Evolutionary conservation across 2,888 invertebrate species (phyloP).

Genomic region (Gymnosoma rotundatum): DNA sequence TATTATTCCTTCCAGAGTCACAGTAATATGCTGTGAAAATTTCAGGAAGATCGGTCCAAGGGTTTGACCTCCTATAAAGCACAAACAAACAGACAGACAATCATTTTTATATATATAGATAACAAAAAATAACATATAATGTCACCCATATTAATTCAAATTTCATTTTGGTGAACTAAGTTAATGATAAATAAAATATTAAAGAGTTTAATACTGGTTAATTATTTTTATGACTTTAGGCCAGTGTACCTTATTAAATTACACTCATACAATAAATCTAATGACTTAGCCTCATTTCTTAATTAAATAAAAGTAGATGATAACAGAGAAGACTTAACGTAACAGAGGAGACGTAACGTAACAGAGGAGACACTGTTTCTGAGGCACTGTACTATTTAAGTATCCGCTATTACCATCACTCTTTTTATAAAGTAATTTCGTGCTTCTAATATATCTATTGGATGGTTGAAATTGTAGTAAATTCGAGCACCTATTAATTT

Average conservation of each 20-base stretch:
- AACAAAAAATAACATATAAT: constrained; percentile 48
- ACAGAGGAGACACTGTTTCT: constrained; percentile 51
- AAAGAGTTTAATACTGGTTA: constrained; percentile 40
- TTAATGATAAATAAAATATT: constrained; percentile 46
- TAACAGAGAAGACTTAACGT: constrained; percentile 45
- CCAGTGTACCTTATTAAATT: constrained; percentile 32
- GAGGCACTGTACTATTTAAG: constrained; percentile 49
- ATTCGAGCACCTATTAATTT: constrained; percentile 50
- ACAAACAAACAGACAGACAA: too few species aligned
- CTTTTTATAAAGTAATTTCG: constrained; percentile 49
- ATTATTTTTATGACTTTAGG: constrained; percentile 35
- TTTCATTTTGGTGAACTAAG: constrained; percentile 36
- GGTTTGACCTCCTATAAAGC: too few species aligned
- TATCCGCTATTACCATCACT: constrained; percentile 50
- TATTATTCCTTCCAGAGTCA: too few species aligned
- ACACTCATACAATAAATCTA: constrained; percentile 11
- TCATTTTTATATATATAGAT: constrained; percentile 47
- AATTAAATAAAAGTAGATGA: constrained; percentile 44
- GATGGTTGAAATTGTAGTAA: constrained; percentile 50
- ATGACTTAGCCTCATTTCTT: constrained; percentile 46
- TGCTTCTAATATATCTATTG: constrained; percentile 53
- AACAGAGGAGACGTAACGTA: constrained; percentile 47
- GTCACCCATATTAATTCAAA: constrained; percentile 48
- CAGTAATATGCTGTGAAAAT: too few species aligned
- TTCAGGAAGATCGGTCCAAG: too few species aligned